Evolutionary conservation across 2,797 vertebrate genomes (phyloP), one percentile per base, ranked within the genome.

Genomic region (Halcyon chelicuti): DNA sequence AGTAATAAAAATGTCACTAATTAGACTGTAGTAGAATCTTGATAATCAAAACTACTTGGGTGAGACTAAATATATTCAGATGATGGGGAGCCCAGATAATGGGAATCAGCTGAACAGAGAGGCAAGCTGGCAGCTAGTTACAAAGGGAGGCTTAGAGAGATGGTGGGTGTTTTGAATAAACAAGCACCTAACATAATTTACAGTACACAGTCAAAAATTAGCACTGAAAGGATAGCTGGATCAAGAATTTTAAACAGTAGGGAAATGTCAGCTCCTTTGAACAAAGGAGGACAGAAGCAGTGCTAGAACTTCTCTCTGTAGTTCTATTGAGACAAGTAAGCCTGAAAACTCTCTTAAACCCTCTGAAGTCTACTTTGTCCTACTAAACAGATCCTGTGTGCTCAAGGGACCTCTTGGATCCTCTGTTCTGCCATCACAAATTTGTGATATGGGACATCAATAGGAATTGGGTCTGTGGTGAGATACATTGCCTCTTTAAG

Each of bases 1-100:
- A 94, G 92, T 96, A 93, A 95, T 96, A 96, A 96, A 96, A 96
- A 96, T 96, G 84, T 92, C 89, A 87, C 74, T 94, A 96, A 97
- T 97, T 96, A 96, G 93, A 75, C 72, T 65, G 39, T 71, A 89
- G 89, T 83, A 94, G 95, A 93, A 93, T 94, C 94, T 82, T 90
- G 92, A 95, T 96, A 93, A 96, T 96, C 92, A 94, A 95, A 94
- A 91, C 94, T 96, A 91, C 88, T 97, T 97, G 93, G 75, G 96
- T 95, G 94, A 96, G 84, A 95, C 94, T 92, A 95, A 97, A 96
- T 93, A 83, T 92, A 94, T 95, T 95, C 84, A 87, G 74, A 87
- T 93, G 91, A 92, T 0, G 4, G 66, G 71, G 83, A 96, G 78
- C 68, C 68, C 63, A 84, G 88, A 96, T 96, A 95, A 93, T 91